A percentile compares a stretch with the other conserved stretches of the same genome.
Evolutionary conservation across 2,888 invertebrate species (phyloP).

Genomic region (Sarcophaga rosellei): DNA sequence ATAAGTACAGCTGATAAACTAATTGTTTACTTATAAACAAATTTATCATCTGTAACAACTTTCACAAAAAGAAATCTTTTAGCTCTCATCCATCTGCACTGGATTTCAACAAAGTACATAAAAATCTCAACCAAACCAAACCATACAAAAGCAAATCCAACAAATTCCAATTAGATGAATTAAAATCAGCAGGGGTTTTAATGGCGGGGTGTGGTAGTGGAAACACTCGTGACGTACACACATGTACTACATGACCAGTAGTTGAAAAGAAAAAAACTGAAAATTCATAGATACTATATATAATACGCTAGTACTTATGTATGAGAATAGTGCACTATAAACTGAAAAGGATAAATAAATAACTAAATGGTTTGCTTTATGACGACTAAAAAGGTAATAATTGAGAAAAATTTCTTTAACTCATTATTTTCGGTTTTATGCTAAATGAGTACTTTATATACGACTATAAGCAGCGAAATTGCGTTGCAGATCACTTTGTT

Average conservation of each 20-base stretch:
- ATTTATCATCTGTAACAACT: constrained; percentile 26
- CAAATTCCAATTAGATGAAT: constrained; percentile 52
- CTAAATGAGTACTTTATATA: too few species aligned
- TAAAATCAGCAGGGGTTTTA: constrained; percentile 23
- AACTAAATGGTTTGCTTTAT: too few species aligned
- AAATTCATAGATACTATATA: too few species aligned
- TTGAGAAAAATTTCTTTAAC: too few species aligned
- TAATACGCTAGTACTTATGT: too few species aligned
- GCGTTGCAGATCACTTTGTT: too few species aligned
- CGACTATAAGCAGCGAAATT: too few species aligned
- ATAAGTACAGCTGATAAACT: neutral
- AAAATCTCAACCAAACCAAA: neutral
- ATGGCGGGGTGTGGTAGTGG: constrained; percentile 8
- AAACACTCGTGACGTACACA: constrained; percentile 10
- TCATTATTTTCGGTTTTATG: too few species aligned
- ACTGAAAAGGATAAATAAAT: too few species aligned
- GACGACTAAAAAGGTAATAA: too few species aligned
- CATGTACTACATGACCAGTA: neutral
- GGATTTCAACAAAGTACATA: constrained; percentile 10
- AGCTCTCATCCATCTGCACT: constrained; percentile 27
- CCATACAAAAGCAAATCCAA: constrained; percentile 16
- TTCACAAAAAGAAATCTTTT: constrained; percentile 23
- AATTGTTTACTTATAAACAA: neutral
- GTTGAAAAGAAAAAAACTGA: neutral
- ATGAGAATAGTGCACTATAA: too few species aligned